Conservation (phyloP, 2,888 invertebrate species). For the Andrena trimmerana region DNA sequence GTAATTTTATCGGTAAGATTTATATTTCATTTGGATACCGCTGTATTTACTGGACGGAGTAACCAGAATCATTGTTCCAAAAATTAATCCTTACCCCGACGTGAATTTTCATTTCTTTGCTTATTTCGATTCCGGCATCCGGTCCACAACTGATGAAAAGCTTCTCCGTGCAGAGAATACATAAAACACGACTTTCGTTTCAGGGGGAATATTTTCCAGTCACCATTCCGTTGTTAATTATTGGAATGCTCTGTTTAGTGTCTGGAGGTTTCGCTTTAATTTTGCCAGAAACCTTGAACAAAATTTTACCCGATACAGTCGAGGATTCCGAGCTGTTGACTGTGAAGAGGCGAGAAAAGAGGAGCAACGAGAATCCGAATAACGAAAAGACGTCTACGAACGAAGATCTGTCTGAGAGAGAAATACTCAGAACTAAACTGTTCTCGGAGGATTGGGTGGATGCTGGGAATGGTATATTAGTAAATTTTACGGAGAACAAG, state of each 20-base stretch:
- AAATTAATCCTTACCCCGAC: background rate
- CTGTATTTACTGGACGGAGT: background rate
- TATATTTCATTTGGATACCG: background rate
- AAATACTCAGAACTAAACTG: conserved; percentile 78
- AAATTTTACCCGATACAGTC: conserved; percentile 76
- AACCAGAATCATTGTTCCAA: background rate
- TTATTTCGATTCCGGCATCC: background rate
- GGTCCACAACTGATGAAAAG: background rate
- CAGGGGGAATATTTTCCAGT: conserved; percentile 71
- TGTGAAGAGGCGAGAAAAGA: conserved; percentile 20
- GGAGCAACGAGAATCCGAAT: conserved; percentile 37
- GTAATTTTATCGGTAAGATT: conserved; percentile 78
- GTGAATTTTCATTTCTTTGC: background rate
- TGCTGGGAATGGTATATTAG: conserved; percentile 81
- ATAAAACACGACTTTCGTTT: conserved; percentile 29
- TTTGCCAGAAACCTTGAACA: conserved; percentile 77
- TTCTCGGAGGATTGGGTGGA: conserved; percentile 82
- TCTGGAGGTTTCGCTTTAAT: conserved; percentile 71
- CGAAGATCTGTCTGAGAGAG: conserved; percentile 68
- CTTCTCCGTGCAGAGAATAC: background rate
- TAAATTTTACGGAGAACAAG: conserved; percentile 79
- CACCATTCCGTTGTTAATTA: conserved; percentile 66
- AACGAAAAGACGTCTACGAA: conserved; percentile 57
- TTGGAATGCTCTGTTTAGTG: conserved; percentile 75
- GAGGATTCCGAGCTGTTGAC: conserved; percentile 64